Base-by-base conservation (phyloP, 2,113 vertebrate genomes). In the Paratilapia polleni region DNA sequence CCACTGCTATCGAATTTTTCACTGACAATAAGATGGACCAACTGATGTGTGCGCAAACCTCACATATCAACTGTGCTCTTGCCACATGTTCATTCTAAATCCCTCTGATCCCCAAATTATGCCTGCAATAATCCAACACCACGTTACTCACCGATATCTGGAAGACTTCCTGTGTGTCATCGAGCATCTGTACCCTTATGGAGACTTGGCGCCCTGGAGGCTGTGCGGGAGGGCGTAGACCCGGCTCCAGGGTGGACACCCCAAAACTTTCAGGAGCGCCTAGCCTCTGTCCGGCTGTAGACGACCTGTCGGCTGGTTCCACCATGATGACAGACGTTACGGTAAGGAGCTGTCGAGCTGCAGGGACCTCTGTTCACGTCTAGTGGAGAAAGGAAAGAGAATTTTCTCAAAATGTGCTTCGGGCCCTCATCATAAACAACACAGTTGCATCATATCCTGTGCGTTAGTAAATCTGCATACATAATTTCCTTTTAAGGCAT, bases 161-260 rank as follows among this genome's bases (percentile, higher is more conserved):
- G 70, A 99, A 98, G 26, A 97, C 97, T 94, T 99, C 98, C 92
- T 98, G 97, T 0, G 97, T 97, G 92, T 99, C 98, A 80, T 99
- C 98, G 83, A 99, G 95, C 97, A 99, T 97, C 93, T 97, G 98
- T 68, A 99, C 97, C 93, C 97, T 96, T 88, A 99, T 95, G 83
- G 98, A 96, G 87, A 97, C 66, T 19, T 96, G 97, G 77, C 97
- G 97, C 26, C 98, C 98, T 1, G 97, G 96, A 56, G 97, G 93
- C 49, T 96, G 97, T 10, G 83, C 49, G 7, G 97, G 97, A 5
- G 94, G 96, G 61, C 96, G 97, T 92, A 96, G 95, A 62, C 97
- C 97, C 3, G 97, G 97, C 92, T 99, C 98, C 95, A 99, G 94
- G 7, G 98, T 98, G 93, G 97, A 98, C 95, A 99, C 96, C 24